Base-by-base conservation (phyloP, 2,888 invertebrate genomes). In the Tetramorium bicarinatum region DNA sequence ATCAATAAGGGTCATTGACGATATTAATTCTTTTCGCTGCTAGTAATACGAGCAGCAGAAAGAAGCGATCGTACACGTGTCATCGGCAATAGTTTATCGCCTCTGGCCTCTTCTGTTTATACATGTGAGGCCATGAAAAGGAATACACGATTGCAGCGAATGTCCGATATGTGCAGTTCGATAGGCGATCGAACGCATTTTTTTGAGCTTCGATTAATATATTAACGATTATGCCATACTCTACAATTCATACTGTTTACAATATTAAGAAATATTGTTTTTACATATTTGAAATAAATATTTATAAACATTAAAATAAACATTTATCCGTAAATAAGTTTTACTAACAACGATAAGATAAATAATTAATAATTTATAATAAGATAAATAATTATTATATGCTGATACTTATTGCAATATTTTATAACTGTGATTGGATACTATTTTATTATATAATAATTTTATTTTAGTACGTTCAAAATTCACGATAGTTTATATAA, bases 51-150 rank as follows among this genome's bases (percentile, higher is more conserved):
- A 72, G 21, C 41, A 34, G 3, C 15, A 34, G 3, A 75, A 75
- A 21, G 25, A 21, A 47, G 47, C 34, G 34, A 29, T 69, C n/a
- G 11, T 61, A 29, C n/a, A 21, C n/a, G 61, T 44, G 61, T 74
- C 61, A 29, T 18, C 18, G 25, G n/a, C 25, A 41, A 15, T 8
- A 56, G 41, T 75, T 61, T 75, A 75, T 75, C 61, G 15, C 29
- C 1, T 61, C 1, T 61, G 44, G 15, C 34, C 61, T 72, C 21
- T 74, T 61, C n/a, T 74, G 74, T 74, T 74, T 74, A 61, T 29
- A 74, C n/a, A 8, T 44, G 61, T 9, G n/a, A 44, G 74, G n/a
- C 41, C 74, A 47, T 61, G 15, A 61, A 29, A 41, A 59, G 18
- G 13, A 74, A 29, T 59, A 74, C 38, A 25, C 21, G 61, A 74